These are phyloP conservation scores for Sparidentex hasta DNA, from an alignment of 2,797 vertebrate genomes.

Conservation along the genomic window DNA sequence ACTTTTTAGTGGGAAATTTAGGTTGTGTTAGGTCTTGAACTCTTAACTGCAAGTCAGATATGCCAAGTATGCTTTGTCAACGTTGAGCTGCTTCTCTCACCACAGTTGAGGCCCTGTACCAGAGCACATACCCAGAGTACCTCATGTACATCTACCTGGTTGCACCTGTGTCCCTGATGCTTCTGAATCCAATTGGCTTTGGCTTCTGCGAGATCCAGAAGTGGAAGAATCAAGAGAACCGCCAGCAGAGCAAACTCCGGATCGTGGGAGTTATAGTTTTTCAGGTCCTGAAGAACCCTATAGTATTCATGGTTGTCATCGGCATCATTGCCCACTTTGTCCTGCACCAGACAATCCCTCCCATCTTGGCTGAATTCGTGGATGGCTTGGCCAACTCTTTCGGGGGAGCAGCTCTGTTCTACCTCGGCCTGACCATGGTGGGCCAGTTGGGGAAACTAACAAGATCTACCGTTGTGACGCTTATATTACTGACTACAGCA, in stretches of 20 bases:
- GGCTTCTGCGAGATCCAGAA: slow-evolving; percentile 97
- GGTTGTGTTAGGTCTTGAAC: no score
- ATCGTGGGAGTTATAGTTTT: slow-evolving; percentile 90
- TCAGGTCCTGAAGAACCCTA: slow-evolving; percentile 92
- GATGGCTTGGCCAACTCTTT: slow-evolving; percentile 96
- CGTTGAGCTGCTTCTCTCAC: slow-evolving; percentile 77
- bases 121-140: slow-evolving; percentile 92
- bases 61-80: not conserved
- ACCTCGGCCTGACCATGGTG: slow-evolving; percentile 97
- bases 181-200: slow-evolving; percentile 97
- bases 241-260: slow-evolving; percentile 88
- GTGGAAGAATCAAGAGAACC: slow-evolving; percentile 88
- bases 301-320: slow-evolving; percentile 97
- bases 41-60: not conserved
- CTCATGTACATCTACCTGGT: slow-evolving; percentile 98
- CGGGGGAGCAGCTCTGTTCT: slow-evolving; percentile 96
- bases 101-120: slow-evolving; percentile 83
- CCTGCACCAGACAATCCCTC: slow-evolving; percentile 91
- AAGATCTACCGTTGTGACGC: slow-evolving; percentile 91
- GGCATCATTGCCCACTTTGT: slow-evolving; percentile 94
- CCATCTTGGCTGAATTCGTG: slow-evolving; percentile 93
- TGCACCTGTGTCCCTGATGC: slow-evolving; percentile 96
- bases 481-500: slow-evolving; percentile 96
- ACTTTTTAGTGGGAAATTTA: not conserved
- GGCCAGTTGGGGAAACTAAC: slow-evolving; percentile 94